Evolutionary conservation across 1,140 invertebrate species (phyloP).

Genomic region (Lysiphlebus fabarum): DNA sequence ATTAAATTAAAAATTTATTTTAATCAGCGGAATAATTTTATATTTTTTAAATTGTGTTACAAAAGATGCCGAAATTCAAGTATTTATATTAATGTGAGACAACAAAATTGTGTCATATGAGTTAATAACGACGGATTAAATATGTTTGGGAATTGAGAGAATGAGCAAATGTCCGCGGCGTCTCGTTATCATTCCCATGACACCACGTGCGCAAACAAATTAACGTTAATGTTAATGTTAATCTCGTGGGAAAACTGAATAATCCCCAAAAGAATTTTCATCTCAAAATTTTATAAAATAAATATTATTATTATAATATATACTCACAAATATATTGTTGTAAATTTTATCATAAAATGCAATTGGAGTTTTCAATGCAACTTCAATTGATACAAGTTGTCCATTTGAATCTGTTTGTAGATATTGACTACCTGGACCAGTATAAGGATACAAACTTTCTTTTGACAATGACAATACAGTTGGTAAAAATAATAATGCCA

Average conservation of each 20-base stretch:
- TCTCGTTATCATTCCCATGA: constrained; percentile 20
- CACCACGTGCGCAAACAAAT: constrained; percentile 20
- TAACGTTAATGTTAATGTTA: constrained; percentile 18
- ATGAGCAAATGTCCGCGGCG: constrained; percentile 5
- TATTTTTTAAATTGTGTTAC: too few species aligned
- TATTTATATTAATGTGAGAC: too few species aligned
- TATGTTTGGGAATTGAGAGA: constrained; percentile 1
- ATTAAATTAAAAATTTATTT: too few species aligned
- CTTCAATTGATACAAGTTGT: constrained; percentile 44
- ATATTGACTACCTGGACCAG: constrained; percentile 23
- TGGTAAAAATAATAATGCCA: constrained; percentile 30
- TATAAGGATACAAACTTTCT: constrained; percentile 43
- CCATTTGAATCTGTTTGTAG: constrained; percentile 44
- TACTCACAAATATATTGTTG: constrained; percentile 73
- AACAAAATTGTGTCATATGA: not conserved
- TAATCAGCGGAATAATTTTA: too few species aligned
- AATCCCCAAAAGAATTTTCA: not conserved
- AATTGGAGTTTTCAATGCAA: constrained; percentile 61
- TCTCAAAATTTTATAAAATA: not conserved
- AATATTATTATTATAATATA: constrained; percentile 1
- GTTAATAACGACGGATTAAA: constrained; percentile 10
- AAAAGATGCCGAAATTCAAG: too few species aligned
- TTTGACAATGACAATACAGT: constrained; percentile 29
- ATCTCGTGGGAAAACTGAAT: constrained; percentile 14
- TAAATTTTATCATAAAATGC: constrained; percentile 70